Evolutionary conservation across 2,888 invertebrate species (phyloP).

Genomic region (Luperina nickerlii): DNA sequence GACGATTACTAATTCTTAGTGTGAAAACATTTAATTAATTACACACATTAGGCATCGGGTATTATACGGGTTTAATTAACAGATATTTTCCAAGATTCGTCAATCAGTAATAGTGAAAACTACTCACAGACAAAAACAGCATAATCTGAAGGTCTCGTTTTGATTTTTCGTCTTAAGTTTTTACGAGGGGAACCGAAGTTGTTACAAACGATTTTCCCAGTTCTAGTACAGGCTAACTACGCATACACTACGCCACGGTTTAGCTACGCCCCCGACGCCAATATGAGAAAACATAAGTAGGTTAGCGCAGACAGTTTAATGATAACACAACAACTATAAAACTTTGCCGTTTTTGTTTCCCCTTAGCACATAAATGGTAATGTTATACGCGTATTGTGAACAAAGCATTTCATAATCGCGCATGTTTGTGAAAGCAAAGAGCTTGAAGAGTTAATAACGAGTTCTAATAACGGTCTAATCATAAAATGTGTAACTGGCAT

Average conservation of each 20-base stretch:
- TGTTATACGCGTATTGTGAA: conserved; percentile 38
- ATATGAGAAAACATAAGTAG: conserved; percentile 59
- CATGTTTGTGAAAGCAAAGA: conserved; percentile 29
- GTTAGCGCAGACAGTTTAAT: conserved; percentile 57
- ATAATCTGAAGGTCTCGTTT: conserved; percentile 26
- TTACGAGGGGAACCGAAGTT: conserved; percentile 52
- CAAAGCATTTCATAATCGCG: conserved; percentile 52
- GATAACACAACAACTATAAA: conserved; percentile 59
- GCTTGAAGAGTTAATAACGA: conserved; percentile 20
- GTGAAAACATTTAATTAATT: conserved; percentile 22
- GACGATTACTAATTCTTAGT: not conserved
- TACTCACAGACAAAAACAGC: conserved; percentile 7
- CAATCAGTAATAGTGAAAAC: conserved; percentile 8
- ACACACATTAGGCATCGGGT: conserved; percentile 19
- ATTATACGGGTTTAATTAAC: conserved; percentile 9
- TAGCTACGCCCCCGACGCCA: conserved; percentile 51
- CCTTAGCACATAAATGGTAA: conserved; percentile 44
- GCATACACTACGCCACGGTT: conserved; percentile 39
- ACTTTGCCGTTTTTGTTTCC: conserved; percentile 52
- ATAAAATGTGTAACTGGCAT: conserved; percentile 41
- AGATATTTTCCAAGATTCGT: not conserved
- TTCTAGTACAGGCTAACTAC: conserved; percentile 43
- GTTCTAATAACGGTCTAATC: conserved; percentile 36
- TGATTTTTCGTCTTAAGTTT: conserved; percentile 39
- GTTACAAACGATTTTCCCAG: conserved; percentile 42